Percentiles rank a stretch among this genome's conserved stretches.
These are phyloP conservation scores for Antheraea pernyi DNA, from an alignment of 1,140 invertebrate genomes.

Conservation along the genomic window DNA sequence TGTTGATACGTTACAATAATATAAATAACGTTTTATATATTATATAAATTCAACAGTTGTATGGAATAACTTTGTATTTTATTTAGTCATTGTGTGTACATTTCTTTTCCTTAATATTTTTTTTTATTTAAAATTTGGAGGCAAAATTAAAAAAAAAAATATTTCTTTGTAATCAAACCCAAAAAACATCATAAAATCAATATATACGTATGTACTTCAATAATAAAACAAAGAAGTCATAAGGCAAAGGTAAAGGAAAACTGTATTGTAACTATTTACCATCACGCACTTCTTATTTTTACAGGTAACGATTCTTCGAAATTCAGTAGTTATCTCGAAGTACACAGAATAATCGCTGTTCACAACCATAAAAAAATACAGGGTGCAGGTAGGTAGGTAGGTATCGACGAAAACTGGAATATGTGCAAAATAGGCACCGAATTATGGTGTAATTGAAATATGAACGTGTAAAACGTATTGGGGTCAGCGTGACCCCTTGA, in stretches of 20 bases:
- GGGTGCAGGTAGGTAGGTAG: not conserved
- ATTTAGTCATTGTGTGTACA: no score
- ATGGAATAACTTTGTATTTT: no score
- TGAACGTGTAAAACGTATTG: conserved; percentile 30
- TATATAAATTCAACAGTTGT: not conserved
- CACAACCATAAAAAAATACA: not conserved
- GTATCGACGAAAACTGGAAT: no score
- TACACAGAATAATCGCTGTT: not conserved
- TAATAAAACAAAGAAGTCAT: not conserved
- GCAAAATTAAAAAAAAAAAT: no score
- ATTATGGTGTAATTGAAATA: not conserved
- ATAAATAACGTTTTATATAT: conserved; percentile 4
- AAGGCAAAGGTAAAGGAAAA: not conserved
- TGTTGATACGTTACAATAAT: not conserved
- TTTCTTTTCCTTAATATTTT: no score
- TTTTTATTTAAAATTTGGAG: no score
- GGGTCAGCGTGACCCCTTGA: conserved; percentile 57
- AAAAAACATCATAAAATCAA: no score
- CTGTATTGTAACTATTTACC: not conserved
- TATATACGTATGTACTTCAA: not conserved
- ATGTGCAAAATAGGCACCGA: not conserved
- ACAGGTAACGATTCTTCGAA: not conserved
- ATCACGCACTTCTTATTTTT: not conserved
- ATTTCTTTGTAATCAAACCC: no score
- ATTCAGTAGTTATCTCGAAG: not conserved